Evolutionary conservation across 2,113 vertebrate genomes (phyloP).

Genomic region (Nansenia antarctica): DNA sequence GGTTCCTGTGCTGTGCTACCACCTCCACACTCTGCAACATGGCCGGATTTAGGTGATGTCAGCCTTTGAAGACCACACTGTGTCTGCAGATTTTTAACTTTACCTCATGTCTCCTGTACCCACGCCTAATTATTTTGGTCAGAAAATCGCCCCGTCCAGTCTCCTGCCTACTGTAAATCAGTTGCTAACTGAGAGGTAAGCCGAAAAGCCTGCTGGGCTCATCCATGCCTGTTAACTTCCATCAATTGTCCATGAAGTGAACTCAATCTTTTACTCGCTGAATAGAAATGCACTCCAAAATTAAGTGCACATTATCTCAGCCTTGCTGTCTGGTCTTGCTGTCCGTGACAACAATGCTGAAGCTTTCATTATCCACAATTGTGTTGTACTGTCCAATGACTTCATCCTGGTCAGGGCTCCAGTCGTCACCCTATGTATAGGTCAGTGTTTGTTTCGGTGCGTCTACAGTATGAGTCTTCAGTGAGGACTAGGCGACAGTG

Average conservation of each 20-base stretch:
- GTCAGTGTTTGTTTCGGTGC: conserved; percentile 16
- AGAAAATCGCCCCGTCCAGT: conserved; percentile 52
- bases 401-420: conserved; percentile 25
- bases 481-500: conserved; percentile 48
- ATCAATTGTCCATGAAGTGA: conserved; percentile 61
- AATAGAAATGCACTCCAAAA: conserved; percentile 15
- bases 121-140: conserved; percentile 62
- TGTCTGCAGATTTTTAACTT: conserved; percentile 40
- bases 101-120: conserved; percentile 27
- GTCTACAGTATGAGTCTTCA: conserved; percentile 54
- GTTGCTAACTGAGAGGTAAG: conserved; percentile 60
- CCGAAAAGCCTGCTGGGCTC: conserved; percentile 38
- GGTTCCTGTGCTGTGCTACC: too few relatives aligned
- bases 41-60: too few relatives aligned
- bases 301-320: too few relatives aligned
- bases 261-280: conserved; percentile 36
- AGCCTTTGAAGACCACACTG: conserved; percentile 49
- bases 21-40: too few relatives aligned
- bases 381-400: too few relatives aligned
- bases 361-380: not conserved
- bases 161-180: conserved; percentile 67
- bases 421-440: conserved; percentile 30
- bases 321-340: conserved; percentile 6
- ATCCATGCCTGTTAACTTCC: conserved; percentile 47
- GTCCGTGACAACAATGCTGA: not conserved